These are phyloP conservation scores for Narcine bancroftii DNA, from an alignment of 2,113 vertebrate genomes.

Conservation along the genomic window DNA sequence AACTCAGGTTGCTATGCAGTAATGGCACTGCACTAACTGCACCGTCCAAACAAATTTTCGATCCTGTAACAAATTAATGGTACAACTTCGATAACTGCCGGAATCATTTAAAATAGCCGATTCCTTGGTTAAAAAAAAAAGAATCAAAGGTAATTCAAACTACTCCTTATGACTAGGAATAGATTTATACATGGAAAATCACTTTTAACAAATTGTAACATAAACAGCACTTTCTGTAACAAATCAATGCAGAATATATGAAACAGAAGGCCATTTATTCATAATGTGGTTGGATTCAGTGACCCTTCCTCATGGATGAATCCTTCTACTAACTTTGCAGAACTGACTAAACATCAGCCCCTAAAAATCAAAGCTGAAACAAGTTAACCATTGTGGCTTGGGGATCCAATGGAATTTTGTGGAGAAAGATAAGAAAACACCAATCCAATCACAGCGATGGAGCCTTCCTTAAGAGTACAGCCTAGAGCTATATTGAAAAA, in stretches of 20 bases:
- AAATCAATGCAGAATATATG: not conserved
- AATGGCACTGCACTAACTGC: too few relatives aligned
- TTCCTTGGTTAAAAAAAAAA: too few relatives aligned
- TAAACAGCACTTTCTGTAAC: not conserved
- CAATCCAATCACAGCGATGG: too few relatives aligned
- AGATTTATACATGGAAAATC: not conserved
- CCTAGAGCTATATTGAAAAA: too few relatives aligned
- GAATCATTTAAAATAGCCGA: too few relatives aligned
- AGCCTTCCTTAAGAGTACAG: too few relatives aligned
- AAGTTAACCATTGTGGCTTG: not conserved
- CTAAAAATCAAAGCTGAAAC: not conserved
- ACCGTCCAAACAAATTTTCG: too few relatives aligned
- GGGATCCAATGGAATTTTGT: not conserved
- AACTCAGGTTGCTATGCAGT: too few relatives aligned
- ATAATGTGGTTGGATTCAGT: not conserved
- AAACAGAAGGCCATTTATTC: not conserved
- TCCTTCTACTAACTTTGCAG: not conserved
- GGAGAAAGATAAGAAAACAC: not conserved
- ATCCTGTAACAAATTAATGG: too few relatives aligned
- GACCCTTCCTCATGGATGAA: not conserved
- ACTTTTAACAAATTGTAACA: not conserved
- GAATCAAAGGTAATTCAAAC: not conserved
- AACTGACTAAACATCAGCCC: not conserved
- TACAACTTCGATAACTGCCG: too few relatives aligned
- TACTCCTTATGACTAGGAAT: not conserved